Conservation (phyloP, 2,797 vertebrate species). For the Characodon lateralis region DNA sequence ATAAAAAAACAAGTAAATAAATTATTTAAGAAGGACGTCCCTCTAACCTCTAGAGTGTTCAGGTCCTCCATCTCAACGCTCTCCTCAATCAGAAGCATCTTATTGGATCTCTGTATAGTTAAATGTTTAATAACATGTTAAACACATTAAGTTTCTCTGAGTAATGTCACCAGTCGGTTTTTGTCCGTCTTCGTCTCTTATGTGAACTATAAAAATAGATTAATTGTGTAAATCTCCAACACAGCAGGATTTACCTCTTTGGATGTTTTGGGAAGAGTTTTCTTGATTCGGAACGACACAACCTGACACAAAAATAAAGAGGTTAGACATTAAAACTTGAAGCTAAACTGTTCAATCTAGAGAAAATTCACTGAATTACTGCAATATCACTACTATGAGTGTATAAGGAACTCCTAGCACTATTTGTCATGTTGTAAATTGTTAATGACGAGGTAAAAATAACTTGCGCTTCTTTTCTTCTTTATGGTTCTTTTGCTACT, state of each 20-base stretch:
- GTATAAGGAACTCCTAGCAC: background rate
- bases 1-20: background rate
- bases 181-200: background rate
- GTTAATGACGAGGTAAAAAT: background rate
- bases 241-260: conserved; percentile 50
- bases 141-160: background rate
- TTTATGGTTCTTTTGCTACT: conserved; percentile 64
- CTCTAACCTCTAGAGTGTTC: conserved; percentile 48
- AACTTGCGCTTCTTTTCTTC: conserved; percentile 64
- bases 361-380: background rate
- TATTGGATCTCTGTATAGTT: conserved; percentile 44
- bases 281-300: conserved; percentile 75
- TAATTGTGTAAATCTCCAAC: background rate
- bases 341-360: background rate
- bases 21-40: background rate
- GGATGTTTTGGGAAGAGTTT: conserved; percentile 59
- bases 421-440: background rate
- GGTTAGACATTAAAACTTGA: background rate
- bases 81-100: conserved; percentile 49
- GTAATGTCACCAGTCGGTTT: background rate
- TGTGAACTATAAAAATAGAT: background rate
- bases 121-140: background rate
- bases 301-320: conserved; percentile 50
- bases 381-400: background rate
- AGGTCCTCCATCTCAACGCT: conserved; percentile 65